A percentile compares a stretch with the other conserved stretches of the same genome.
Evolutionary conservation across 2,888 invertebrate species (phyloP).

Genomic region (Alviniconcha strummeri): DNA sequence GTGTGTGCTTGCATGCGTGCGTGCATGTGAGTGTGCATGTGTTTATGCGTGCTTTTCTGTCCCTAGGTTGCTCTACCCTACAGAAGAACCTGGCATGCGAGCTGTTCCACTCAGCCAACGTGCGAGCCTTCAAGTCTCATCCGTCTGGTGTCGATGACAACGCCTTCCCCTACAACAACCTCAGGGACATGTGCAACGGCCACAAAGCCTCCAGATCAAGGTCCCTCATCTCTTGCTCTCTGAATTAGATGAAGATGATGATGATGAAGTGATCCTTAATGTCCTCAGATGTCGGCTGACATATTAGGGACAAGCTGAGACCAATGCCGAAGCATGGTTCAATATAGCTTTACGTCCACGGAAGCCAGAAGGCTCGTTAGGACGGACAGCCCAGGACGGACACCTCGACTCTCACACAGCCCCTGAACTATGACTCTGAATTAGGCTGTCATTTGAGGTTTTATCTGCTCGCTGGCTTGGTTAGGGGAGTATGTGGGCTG

Average conservation of each 20-base stretch:
- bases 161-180: constrained; percentile 54
- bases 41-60: background rate
- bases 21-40: background rate
- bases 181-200: constrained; percentile 52
- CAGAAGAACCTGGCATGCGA: constrained; percentile 30
- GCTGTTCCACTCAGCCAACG: constrained; percentile 25
- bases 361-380: too few species aligned
- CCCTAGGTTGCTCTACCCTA: background rate
- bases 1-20: background rate
- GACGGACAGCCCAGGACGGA: too few species aligned
- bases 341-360: too few species aligned
- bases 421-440: too few species aligned
- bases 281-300: too few species aligned
- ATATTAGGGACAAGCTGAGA: too few species aligned
- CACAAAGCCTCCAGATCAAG: constrained; percentile 44
- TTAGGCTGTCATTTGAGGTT: too few species aligned
- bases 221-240: constrained; percentile 29
- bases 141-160: constrained; percentile 54
- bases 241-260: background rate
- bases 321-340: too few species aligned
- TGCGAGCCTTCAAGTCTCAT: constrained; percentile 38
- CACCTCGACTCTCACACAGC: too few species aligned
- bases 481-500: too few species aligned
- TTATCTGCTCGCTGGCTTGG: too few species aligned
- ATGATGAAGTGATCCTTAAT: background rate